phyloP scores from a whole-genome alignment of 2,797 vertebrate species.

The Sitta carolinensis region DNA sequence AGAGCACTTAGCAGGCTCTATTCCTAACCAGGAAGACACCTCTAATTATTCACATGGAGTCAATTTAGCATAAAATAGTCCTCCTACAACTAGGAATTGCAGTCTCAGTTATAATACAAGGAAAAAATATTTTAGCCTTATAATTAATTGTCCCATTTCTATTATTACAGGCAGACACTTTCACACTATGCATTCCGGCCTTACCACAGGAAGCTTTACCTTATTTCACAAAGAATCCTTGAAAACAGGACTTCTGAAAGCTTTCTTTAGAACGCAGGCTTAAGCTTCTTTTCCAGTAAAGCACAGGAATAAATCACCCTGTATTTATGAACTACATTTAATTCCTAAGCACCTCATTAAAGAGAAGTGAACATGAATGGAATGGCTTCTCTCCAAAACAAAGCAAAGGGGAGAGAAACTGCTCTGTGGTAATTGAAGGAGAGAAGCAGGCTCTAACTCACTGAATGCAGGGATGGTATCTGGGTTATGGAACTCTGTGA shows the following conservation, averaged over 20 bases:
- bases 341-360: constrained; percentile 64
- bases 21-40: not conserved
- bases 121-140: constrained; percentile 18
- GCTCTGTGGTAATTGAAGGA: constrained; percentile 24
- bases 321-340: constrained; percentile 62
- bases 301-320: constrained; percentile 47
- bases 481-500: not conserved
- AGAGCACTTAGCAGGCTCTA: not conserved
- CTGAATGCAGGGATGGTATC: not conserved
- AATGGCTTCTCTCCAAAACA: constrained; percentile 56
- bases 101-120: not conserved
- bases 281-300: constrained; percentile 40
- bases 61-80: not conserved
- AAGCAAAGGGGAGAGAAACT: constrained; percentile 41
- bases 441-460: constrained; percentile 16
- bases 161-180: not conserved
- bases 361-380: constrained; percentile 14
- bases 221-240: constrained; percentile 18
- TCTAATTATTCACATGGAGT: constrained; percentile 13
- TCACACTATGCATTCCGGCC: not conserved
- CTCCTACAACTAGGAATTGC: not conserved
- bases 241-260: constrained; percentile 16
- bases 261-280: not conserved
- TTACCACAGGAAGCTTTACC: not conserved
- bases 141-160: not conserved